Percentiles rank a stretch among this genome's conserved stretches.
These are phyloP conservation scores for Erethizon dorsatum DNA, from an alignment of 2,797 vertebrate genomes.

Conservation along the genomic window DNA sequence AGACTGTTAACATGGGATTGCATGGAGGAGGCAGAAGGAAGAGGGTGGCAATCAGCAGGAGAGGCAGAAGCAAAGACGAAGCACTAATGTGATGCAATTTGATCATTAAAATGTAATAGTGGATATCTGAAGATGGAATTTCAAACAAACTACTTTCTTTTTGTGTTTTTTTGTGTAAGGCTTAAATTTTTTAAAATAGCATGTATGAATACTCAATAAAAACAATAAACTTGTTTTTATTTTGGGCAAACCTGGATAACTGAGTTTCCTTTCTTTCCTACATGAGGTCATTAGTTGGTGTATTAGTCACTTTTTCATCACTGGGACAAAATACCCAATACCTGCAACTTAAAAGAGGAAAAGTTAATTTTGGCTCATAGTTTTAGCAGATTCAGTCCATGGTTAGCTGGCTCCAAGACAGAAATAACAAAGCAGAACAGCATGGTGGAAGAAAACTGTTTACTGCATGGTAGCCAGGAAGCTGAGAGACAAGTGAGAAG, in stretches of 20 bases:
- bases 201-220: neutral
- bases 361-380: neutral
- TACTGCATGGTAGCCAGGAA: neutral
- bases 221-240: neutral
- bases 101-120: neutral
- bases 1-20: neutral
- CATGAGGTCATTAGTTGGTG: neutral
- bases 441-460: neutral
- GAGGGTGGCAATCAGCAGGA: neutral
- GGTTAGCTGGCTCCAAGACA: neutral
- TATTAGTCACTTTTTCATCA: neutral
- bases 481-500: neutral
- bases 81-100: neutral
- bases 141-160: neutral
- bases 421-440: neutral
- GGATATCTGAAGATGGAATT: neutral
- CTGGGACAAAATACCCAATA: neutral
- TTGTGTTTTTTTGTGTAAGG: neutral
- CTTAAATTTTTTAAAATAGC: conserved; percentile 23
- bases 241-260: neutral
- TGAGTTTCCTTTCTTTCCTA: neutral
- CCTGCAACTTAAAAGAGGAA: neutral
- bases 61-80: neutral
- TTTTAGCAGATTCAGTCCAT: neutral
- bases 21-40: neutral